Conservation (phyloP, 23 tunicate genomes). For the Trididemnum clinides region DNA sequence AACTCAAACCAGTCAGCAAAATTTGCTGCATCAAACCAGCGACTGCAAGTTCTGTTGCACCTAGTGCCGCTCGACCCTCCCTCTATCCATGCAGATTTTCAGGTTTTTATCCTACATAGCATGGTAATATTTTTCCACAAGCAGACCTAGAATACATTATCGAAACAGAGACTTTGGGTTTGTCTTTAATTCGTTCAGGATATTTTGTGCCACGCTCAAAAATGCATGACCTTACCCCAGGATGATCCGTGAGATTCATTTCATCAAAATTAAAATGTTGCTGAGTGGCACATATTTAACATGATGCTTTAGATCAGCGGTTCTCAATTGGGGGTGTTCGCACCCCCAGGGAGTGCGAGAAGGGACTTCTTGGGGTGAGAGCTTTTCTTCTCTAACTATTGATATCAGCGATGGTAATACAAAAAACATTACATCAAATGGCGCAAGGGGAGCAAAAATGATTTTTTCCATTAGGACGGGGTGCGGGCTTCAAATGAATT, state of each 20-base stretch:
- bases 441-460: too few relatives aligned
- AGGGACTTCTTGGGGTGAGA: too few relatives aligned
- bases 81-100: constrained; percentile 22
- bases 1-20: constrained; percentile 21
- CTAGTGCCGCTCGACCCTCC: constrained; percentile 13
- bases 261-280: constrained; percentile 3
- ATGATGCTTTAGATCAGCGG: background rate
- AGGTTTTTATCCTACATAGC: constrained; percentile 3
- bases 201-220: constrained; percentile 6
- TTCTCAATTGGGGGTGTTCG: too few relatives aligned
- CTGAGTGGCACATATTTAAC: background rate
- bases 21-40: constrained; percentile 12
- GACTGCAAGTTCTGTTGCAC: constrained; percentile 18
- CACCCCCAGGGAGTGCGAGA: too few relatives aligned
- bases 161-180: background rate
- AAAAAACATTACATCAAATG: too few relatives aligned
- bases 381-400: too few relatives aligned
- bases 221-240: background rate
- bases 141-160: too few relatives aligned
- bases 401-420: too few relatives aligned
- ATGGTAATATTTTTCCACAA: background rate
- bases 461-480: too few relatives aligned
- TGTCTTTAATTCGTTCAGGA: background rate
- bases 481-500: too few relatives aligned
- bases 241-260: background rate